Percentiles rank a stretch among this genome's conserved stretches.
phyloP scores from a whole-genome alignment of 2,888 invertebrate species.

The Aricia artaxerxes region DNA sequence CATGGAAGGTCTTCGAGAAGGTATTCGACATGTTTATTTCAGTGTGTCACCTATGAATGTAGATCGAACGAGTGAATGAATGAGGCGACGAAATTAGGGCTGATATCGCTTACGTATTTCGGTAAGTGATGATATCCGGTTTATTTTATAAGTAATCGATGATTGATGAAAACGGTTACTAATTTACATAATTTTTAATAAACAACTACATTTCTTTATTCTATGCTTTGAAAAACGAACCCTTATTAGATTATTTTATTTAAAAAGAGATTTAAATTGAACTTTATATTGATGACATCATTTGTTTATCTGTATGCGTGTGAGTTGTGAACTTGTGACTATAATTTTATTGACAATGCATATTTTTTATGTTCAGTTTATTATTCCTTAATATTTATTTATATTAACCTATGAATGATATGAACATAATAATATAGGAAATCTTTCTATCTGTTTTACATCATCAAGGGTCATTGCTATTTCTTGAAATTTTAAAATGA shows the following conservation, averaged over 20 bases:
- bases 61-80: background rate
- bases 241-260: background rate
- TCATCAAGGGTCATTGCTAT: background rate
- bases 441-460: background rate
- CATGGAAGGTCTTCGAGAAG: background rate
- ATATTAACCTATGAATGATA: background rate
- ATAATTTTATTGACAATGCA: background rate
- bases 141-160: background rate
- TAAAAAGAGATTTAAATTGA: background rate
- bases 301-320: background rate
- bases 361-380: background rate
- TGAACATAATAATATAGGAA: background rate
- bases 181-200: background rate
- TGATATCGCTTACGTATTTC: background rate
- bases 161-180: background rate
- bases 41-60: constrained; percentile 6
- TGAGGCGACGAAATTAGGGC: background rate
- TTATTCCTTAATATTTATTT: background rate
- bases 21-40: background rate
- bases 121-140: constrained; percentile 8
- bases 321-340: background rate
- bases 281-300: background rate
- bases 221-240: background rate
- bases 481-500: background rate
- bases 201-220: background rate